Conservation (phyloP, 2,797 vertebrate genomes). For the Moxostoma hubbsi region DNA sequence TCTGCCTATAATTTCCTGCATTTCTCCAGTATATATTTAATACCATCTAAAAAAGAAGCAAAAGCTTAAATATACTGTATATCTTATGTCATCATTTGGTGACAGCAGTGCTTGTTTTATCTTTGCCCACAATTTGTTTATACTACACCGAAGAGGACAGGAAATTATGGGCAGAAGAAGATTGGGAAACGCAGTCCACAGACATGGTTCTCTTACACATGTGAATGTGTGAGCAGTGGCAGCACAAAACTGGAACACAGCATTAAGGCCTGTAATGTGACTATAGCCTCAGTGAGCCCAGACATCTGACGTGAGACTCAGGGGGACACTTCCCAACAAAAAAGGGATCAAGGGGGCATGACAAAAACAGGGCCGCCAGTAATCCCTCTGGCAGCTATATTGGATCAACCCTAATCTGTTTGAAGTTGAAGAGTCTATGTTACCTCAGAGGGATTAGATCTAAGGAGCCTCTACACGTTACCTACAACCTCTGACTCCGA, state of each 20-base stretch:
- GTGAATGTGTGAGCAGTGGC: not conserved
- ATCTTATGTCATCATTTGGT: no score
- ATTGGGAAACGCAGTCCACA: not conserved
- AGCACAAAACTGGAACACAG: not conserved
- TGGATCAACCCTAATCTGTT: conserved; percentile 59
- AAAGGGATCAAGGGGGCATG: conserved; percentile 58
- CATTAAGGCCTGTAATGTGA: conserved; percentile 44
- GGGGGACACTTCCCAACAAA: conserved; percentile 61
- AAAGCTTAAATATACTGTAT: no score
- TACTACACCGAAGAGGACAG: no score
- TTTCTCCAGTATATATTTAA: no score
- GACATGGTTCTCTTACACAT: not conserved
- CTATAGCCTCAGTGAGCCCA: conserved; percentile 41
- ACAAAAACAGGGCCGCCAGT: conserved; percentile 60
- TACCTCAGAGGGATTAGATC: conserved; percentile 60
- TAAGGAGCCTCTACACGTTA: conserved; percentile 71
- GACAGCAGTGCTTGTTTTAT: no score
- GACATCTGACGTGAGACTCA: conserved; percentile 53
- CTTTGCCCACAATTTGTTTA: no score
- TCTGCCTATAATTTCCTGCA: no score
- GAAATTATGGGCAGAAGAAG: no score
- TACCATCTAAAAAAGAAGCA: no score
- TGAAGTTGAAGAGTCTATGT: conserved; percentile 65
- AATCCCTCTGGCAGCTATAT: conserved; percentile 61
- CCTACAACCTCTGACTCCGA: conserved; percentile 70